Conservation (phyloP, 2,113 vertebrate species). For the Phrynosoma blainvillii region DNA sequence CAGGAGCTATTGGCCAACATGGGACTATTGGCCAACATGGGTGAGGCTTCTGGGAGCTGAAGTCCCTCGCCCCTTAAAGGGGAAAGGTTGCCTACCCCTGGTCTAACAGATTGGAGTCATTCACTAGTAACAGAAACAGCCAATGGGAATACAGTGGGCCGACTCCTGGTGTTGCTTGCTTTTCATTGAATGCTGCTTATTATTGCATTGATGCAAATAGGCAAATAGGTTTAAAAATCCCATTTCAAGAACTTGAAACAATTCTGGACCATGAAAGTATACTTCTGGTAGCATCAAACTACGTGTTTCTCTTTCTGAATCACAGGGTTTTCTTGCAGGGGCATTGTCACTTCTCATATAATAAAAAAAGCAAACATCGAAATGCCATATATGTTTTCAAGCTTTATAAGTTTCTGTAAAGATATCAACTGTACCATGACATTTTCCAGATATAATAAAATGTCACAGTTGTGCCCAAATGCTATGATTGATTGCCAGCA, state of each 20-base stretch:
- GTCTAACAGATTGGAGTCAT: no score
- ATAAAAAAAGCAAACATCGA: background rate
- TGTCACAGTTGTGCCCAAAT: slow-evolving; percentile 48
- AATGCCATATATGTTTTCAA: slow-evolving; percentile 50
- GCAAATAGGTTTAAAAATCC: background rate
- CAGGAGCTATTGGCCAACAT: no score
- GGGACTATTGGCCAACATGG: no score
- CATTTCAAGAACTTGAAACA: slow-evolving; percentile 7
- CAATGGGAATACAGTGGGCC: no score
- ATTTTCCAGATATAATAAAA: slow-evolving; percentile 59
- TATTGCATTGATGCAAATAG: background rate
- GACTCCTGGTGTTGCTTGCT: background rate
- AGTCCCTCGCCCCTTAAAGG: no score
- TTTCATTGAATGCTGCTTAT: background rate
- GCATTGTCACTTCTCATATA: background rate
- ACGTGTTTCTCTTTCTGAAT: background rate
- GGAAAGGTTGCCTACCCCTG: no score
- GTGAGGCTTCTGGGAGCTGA: no score
- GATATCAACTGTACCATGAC: slow-evolving; percentile 42
- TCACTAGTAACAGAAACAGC: no score
- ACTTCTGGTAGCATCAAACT: background rate
- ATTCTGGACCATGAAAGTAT: background rate
- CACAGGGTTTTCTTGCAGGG: slow-evolving; percentile 2
- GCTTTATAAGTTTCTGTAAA: slow-evolving; percentile 54
- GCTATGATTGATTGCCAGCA: slow-evolving; percentile 48